Evolutionary conservation across 2,797 vertebrate genomes (phyloP).

Genomic region (Arrhamphus sclerolepis): DNA sequence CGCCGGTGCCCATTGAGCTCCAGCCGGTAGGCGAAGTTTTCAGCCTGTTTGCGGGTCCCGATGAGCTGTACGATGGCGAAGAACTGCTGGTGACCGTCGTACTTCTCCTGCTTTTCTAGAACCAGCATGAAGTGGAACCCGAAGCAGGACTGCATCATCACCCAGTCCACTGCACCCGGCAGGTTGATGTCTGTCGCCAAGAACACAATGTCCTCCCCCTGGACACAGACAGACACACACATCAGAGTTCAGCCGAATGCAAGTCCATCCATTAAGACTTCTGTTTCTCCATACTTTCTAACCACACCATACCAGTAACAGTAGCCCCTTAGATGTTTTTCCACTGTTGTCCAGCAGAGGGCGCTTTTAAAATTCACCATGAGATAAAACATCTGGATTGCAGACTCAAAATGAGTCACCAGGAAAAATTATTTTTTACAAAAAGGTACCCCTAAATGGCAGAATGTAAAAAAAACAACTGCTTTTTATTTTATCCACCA

Average conservation of each 20-base stretch:
- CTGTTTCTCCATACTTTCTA: too few species aligned
- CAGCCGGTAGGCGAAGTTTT: constrained; percentile 93
- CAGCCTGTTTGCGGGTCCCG: constrained; percentile 93
- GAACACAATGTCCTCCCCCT: constrained; percentile 96
- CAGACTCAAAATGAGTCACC: too few species aligned
- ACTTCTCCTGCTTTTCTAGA: constrained; percentile 95
- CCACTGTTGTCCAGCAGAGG: constrained; percentile 17
- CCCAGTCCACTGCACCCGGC: constrained; percentile 97
- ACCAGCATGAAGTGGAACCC: constrained; percentile 98
- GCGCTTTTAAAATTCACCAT: neutral
- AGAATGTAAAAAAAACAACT: too few species aligned
- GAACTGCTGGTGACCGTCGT: constrained; percentile 94
- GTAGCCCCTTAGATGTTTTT: neutral
- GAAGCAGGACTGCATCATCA: constrained; percentile 99
- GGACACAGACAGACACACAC: neutral
- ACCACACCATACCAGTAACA: too few species aligned
- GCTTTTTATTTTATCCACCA: too few species aligned
- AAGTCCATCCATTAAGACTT: too few species aligned
- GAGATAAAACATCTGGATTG: neutral
- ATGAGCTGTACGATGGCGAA: constrained; percentile 95
- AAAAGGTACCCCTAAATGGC: too few species aligned
- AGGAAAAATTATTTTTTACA: too few species aligned
- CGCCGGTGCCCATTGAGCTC: constrained; percentile 93
- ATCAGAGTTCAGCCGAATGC: too few species aligned
- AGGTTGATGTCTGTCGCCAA: constrained; percentile 98